Conservation (phyloP, 2,797 vertebrate species). For the Typhlichthys subterraneus region DNA sequence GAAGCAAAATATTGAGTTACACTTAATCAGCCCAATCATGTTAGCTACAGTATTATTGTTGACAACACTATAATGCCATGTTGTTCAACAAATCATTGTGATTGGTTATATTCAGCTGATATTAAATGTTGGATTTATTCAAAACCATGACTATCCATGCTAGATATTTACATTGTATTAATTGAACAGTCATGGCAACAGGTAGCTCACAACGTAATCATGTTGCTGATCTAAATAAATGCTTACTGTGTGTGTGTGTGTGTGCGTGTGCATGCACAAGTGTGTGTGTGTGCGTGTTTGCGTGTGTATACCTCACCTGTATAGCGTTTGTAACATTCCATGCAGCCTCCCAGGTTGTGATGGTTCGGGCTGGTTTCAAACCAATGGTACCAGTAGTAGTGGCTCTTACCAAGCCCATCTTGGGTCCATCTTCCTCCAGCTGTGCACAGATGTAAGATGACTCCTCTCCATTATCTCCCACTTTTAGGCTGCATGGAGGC, state of each 20-base stretch:
- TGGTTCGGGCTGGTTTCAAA: conserved; percentile 39
- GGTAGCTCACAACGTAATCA: too few species aligned
- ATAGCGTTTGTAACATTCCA: conserved; percentile 79
- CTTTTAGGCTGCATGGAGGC: neutral
- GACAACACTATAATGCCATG: too few species aligned
- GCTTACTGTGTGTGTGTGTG: neutral
- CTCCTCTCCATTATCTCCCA: neutral
- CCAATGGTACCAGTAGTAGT: neutral
- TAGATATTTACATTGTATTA: too few species aligned
- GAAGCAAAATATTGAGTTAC: too few species aligned
- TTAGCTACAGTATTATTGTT: too few species aligned
- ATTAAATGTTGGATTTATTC: too few species aligned
- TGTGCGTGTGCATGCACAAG: neutral
- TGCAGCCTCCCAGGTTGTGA: conserved; percentile 78
- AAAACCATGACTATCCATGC: too few species aligned
- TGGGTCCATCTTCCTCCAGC: conserved; percentile 21
- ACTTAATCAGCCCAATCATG: too few species aligned
- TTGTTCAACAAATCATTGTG: too few species aligned
- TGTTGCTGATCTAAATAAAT: too few species aligned
- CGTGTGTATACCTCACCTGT: conserved; percentile 57
- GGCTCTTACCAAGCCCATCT: conserved; percentile 3
- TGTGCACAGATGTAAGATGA: neutral
- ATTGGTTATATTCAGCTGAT: too few species aligned
- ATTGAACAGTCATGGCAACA: too few species aligned
- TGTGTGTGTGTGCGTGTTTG: neutral